Conservation (phyloP, 92 coral and sea anemone genomes). For the Muricea muricata region DNA sequence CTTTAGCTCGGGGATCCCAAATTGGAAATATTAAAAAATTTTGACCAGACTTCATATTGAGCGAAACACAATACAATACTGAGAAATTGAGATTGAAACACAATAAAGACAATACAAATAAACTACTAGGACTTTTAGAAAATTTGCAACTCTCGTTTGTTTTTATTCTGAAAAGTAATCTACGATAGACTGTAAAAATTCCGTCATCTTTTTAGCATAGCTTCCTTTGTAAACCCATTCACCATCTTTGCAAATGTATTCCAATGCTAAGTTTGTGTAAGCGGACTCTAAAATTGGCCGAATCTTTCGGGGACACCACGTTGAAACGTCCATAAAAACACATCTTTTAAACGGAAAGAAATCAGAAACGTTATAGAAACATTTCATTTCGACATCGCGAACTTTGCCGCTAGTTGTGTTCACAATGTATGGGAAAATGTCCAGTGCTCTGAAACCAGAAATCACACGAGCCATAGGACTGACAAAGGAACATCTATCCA, state of each 20-base stretch:
- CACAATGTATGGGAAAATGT: background rate
- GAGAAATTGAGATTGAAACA: too few relatives aligned
- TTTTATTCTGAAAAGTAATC: too few relatives aligned
- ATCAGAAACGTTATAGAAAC: background rate
- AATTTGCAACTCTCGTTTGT: too few relatives aligned
- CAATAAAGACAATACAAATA: too few relatives aligned
- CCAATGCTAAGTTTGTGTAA: background rate
- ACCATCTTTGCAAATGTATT: background rate
- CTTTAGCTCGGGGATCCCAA: too few relatives aligned
- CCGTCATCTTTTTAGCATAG: background rate
- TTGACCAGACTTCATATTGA: too few relatives aligned
- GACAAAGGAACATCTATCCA: constrained; percentile 16
- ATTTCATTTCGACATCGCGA: constrained; percentile 10
- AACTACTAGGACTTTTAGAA: too few relatives aligned
- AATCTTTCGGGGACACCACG: background rate
- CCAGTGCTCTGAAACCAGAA: background rate
- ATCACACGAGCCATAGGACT: constrained; percentile 24
- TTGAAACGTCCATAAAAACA: background rate
- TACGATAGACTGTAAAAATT: background rate
- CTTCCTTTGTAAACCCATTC: background rate
- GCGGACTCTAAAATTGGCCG: background rate
- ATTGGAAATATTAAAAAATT: too few relatives aligned
- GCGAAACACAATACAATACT: too few relatives aligned
- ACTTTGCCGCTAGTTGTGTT: background rate
- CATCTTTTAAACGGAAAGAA: constrained; percentile 26